Base-by-base conservation (phyloP, 1,140 invertebrate genomes). In the Protaetia brevitarsis region DNA sequence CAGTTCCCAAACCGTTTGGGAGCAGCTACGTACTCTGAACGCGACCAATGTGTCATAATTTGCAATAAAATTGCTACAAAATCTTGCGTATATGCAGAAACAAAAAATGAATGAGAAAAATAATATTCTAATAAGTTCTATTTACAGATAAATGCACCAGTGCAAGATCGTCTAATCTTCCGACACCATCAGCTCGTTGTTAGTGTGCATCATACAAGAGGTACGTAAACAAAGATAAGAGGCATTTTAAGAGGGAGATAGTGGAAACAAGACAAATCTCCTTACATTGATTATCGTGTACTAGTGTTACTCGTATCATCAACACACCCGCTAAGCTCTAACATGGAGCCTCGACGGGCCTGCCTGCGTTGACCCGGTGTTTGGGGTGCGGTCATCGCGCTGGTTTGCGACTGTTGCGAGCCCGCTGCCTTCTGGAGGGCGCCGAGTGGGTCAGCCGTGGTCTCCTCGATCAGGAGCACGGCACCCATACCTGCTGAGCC, bases 271-370 rank as follows among this genome's bases (percentile, higher is more conserved):
- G 71, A 68, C 63, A 73, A 72, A 69, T 65, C 63, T 73, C 61
- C 73, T 74, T 76, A 75, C 70, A 73, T 75, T 73, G 66, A 71
- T 66, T 68, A 58, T 68, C 68, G 69, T 72, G 69, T 72, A 73
- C 66, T 71, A 72, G 66, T 72, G 65, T 66, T 70, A 68, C 67
- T 66, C 67, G 68, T 68, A 70, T 69, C 71, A 66, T 73, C 67
- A 75, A 84, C 85, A 78, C 82, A 88, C 86, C 86, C 86, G 68
- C 82, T 87, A 8, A 88, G 79, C 75, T 88, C 87, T 70, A 88
- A 76, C 85, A 88, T 87, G 13, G 87, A 88, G 71, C 86, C 86
- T 69, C 86, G 77, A 68, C 86, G 80, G 61, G 84, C 83, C 71
- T 87, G 86, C 10, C 86, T 81, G 21, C 86, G 78, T 76, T 87